Evolutionary conservation across 1,140 invertebrate species (phyloP).

Genomic region (Asobara japonica): DNA sequence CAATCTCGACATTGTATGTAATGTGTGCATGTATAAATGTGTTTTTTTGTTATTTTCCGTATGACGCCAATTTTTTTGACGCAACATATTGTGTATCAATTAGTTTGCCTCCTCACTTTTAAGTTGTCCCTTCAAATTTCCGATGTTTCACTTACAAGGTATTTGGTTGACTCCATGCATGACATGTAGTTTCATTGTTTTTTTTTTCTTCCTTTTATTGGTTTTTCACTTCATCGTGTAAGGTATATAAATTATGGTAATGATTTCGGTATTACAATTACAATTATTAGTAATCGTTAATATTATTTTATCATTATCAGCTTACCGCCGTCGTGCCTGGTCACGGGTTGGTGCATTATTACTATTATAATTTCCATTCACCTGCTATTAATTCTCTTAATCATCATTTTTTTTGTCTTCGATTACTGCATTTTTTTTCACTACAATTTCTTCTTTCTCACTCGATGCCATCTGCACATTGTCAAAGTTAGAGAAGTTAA

Average conservation of each 20-base stretch:
- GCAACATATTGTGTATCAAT: constrained; percentile 32
- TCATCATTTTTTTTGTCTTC: not conserved
- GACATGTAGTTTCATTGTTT: constrained; percentile 51
- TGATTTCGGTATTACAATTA: constrained; percentile 63
- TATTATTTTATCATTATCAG: constrained; percentile 53
- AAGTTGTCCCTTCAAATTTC: constrained; percentile 33
- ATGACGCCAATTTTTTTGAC: constrained; percentile 19
- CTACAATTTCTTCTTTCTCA: constrained; percentile 24
- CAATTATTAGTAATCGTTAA: constrained; percentile 55
- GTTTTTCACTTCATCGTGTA: constrained; percentile 26
- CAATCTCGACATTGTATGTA: constrained; percentile 45
- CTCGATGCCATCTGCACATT: not conserved
- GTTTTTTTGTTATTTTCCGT: not conserved
- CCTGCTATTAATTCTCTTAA: not conserved
- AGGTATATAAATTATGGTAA: constrained; percentile 68
- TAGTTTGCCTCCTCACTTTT: constrained; percentile 47
- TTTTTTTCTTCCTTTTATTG: constrained; percentile 29
- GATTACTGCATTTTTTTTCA: constrained; percentile 27
- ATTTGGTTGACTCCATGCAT: constrained; percentile 60
- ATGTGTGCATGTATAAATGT: constrained; percentile 23
- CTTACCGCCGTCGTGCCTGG: constrained; percentile 38
- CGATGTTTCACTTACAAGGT: constrained; percentile 59
- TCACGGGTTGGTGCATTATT: constrained; percentile 22
- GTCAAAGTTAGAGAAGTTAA: not conserved
- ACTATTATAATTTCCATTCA: constrained; percentile 25